A percentile compares a stretch with the other conserved stretches of the same genome.
Evolutionary conservation across 2,888 invertebrate species (phyloP).

Genomic region (Allygus modestus): DNA sequence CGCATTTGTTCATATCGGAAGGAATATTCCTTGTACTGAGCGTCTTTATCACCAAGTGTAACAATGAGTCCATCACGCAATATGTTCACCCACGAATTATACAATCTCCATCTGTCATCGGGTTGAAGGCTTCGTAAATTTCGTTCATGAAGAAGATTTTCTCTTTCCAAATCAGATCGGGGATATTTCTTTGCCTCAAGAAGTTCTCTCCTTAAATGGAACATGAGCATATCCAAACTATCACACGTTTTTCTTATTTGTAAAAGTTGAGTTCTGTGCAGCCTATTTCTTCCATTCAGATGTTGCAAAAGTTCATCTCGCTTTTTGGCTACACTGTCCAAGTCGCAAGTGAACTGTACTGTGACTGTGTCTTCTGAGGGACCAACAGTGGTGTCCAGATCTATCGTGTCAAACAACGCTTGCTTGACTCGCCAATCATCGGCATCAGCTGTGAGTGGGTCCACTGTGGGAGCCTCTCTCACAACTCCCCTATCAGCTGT

Average conservation of each 20-base stretch:
- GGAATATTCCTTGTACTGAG: neutral
- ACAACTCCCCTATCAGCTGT: conserved; percentile 57
- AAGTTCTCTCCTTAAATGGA: conserved; percentile 33
- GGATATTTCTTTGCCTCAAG: conserved; percentile 1
- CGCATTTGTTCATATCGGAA: neutral
- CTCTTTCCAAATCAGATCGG: conserved; percentile 14
- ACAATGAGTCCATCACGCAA: conserved; percentile 18
- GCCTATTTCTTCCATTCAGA: neutral
- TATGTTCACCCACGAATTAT: conserved; percentile 50
- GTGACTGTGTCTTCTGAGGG: conserved; percentile 26
- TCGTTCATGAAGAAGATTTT: neutral
- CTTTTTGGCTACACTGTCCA: neutral
- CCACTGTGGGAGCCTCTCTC: conserved; percentile 8
- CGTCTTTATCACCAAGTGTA: neutral
- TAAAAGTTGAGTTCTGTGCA: conserved; percentile 16
- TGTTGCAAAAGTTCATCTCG: neutral
- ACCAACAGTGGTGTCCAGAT: conserved; percentile 2
- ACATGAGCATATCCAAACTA: neutral
- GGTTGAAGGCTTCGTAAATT: conserved; percentile 11
- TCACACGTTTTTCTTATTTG: neutral
- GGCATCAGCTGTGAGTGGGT: neutral
- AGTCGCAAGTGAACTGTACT: conserved; percentile 10
- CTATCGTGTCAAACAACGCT: conserved; percentile 46
- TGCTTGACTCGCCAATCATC: conserved; percentile 55
- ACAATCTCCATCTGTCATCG: conserved; percentile 50